Conservation (phyloP, 2,797 vertebrate species). For the Propithecus perrieri region DNA sequence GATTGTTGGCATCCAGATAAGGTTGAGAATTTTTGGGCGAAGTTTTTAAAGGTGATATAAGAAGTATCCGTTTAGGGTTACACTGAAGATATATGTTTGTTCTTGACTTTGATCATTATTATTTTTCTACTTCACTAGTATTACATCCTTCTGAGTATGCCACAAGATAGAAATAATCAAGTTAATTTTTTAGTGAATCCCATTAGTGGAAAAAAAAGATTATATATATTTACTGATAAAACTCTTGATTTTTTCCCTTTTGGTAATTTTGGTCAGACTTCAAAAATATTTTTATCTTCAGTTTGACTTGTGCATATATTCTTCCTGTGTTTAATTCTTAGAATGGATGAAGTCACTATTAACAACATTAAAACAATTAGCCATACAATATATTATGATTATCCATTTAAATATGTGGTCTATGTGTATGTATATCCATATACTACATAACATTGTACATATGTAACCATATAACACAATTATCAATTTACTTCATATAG, state of each 20-base stretch:
- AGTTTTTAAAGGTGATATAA: neutral
- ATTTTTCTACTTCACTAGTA: neutral
- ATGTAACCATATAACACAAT: neutral
- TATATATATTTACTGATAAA: neutral
- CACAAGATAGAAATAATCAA: neutral
- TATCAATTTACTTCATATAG: neutral
- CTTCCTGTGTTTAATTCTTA: neutral
- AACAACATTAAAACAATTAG: neutral
- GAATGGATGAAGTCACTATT: neutral
- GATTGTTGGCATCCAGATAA: neutral
- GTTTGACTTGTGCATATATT: neutral
- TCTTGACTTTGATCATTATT: neutral
- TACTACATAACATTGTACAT: neutral
- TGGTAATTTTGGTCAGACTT: neutral
- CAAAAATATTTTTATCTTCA: neutral
- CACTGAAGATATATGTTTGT: neutral
- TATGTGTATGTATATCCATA: neutral
- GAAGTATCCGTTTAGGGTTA: neutral
- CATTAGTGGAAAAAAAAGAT: neutral
- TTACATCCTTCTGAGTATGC: neutral
- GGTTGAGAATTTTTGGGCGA: neutral
- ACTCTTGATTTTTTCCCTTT: neutral
- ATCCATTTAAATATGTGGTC: neutral
- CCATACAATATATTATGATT: neutral
- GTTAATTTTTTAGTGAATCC: neutral